Percentiles rank a stretch among this genome's conserved stretches.
phyloP scores from a whole-genome alignment of 2,113 vertebrate species.

The Psammodynastes pulverulentus region DNA sequence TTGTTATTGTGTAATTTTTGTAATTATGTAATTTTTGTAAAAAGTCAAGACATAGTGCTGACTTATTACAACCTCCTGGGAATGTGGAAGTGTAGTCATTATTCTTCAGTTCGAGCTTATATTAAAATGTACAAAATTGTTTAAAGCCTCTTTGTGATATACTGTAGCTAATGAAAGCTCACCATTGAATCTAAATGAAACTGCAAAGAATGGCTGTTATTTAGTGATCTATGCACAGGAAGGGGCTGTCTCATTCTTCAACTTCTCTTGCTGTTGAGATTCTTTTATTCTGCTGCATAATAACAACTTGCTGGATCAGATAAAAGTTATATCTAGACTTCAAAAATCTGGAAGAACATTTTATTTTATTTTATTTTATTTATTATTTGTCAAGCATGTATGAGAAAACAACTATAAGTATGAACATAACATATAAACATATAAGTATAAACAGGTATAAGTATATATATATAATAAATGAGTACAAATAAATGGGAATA shows the following conservation, averaged over 20 bases:
- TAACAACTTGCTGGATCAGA: not conserved
- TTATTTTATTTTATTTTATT: too few species aligned
- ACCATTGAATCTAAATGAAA: not conserved
- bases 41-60: not conserved
- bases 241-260: not conserved
- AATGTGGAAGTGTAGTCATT: not conserved
- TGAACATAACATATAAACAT: too few species aligned
- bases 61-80: not conserved
- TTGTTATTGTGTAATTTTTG: not conserved
- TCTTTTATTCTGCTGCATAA: not conserved
- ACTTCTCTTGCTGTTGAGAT: not conserved
- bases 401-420: too few species aligned
- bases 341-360: not conserved
- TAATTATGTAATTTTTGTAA: not conserved
- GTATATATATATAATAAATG: too few species aligned
- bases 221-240: not conserved
- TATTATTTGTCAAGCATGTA: too few species aligned
- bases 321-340: not conserved
- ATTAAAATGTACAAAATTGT: not conserved
- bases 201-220: not conserved
- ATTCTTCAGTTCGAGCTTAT: not conserved
- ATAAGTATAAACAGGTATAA: too few species aligned
- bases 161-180: not conserved
- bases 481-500: too few species aligned
- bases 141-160: not conserved